These are phyloP conservation scores for Sthenelais limicola DNA, from an alignment of 2,888 invertebrate genomes.

Conservation along the genomic window DNA sequence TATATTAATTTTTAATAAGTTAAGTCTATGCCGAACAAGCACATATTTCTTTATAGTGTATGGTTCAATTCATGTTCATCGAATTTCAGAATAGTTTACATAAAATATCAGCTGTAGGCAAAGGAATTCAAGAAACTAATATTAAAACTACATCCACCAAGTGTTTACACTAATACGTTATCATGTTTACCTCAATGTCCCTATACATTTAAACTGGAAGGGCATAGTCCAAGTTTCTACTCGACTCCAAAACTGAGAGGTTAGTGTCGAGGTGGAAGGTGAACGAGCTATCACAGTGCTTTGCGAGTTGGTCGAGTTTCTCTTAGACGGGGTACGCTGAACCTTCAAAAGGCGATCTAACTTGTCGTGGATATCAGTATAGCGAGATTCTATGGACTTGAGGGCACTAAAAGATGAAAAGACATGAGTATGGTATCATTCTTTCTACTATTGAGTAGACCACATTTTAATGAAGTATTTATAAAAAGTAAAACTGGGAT, in stretches of 20 bases:
- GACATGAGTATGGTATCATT: neutral
- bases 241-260: neutral
- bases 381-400: neutral
- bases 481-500: too few species aligned
- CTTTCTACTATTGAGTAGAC: neutral
- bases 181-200: constrained; percentile 62
- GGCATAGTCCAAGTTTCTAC: constrained; percentile 67
- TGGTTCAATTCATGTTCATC: neutral
- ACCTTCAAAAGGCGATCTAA: constrained; percentile 1
- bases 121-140: too few species aligned
- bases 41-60: neutral
- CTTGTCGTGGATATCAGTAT: constrained; percentile 7
- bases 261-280: neutral
- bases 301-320: neutral
- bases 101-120: too few species aligned
- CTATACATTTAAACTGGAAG: constrained; percentile 70
- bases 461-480: too few species aligned
- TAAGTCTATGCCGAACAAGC: neutral
- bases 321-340: neutral
- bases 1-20: too few species aligned
- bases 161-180: too few species aligned
- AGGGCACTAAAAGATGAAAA: neutral
- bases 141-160: too few species aligned
- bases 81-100: too few species aligned
- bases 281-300: neutral